Conservation (phyloP, 1,140 invertebrate species). For the Seison nebaliae region DNA sequence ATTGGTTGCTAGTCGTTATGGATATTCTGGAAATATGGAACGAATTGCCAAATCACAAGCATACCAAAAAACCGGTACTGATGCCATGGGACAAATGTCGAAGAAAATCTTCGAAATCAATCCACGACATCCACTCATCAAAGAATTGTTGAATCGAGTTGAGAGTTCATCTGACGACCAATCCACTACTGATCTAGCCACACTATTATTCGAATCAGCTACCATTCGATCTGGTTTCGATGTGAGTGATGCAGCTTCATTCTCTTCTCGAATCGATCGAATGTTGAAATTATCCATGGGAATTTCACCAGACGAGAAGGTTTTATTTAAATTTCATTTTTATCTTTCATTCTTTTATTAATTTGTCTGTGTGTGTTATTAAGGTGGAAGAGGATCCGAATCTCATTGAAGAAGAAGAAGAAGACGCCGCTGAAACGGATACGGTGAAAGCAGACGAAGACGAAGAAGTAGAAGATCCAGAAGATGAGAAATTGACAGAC, state of each 20-base stretch:
- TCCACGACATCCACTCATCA: slow-evolving; percentile 75
- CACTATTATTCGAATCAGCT: slow-evolving; percentile 64
- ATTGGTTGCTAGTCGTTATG: slow-evolving; percentile 76
- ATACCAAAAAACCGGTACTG: slow-evolving; percentile 76
- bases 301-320: slow-evolving; percentile 46
- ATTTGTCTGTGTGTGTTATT: neutral
- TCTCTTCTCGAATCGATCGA: slow-evolving; percentile 57
- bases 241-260: slow-evolving; percentile 53
- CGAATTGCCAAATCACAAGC: slow-evolving; percentile 75
- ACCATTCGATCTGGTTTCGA: slow-evolving; percentile 67
- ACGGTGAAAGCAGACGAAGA: neutral
- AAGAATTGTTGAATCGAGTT: slow-evolving; percentile 56
- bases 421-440: neutral
- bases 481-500: too few relatives aligned
- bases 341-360: neutral
- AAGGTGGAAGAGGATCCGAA: neutral
- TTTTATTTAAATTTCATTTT: slow-evolving; percentile 16
- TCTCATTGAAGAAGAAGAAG: neutral
- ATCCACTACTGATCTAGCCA: slow-evolving; percentile 54
- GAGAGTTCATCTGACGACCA: slow-evolving; percentile 42
- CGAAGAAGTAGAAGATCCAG: neutral
- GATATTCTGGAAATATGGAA: slow-evolving; percentile 96
- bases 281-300: slow-evolving; percentile 44
- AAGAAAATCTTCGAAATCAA: slow-evolving; percentile 95
- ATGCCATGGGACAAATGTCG: slow-evolving; percentile 56